Evolutionary conservation across 2,797 vertebrate genomes (phyloP).

Genomic region (Sciurus carolinensis): DNA sequence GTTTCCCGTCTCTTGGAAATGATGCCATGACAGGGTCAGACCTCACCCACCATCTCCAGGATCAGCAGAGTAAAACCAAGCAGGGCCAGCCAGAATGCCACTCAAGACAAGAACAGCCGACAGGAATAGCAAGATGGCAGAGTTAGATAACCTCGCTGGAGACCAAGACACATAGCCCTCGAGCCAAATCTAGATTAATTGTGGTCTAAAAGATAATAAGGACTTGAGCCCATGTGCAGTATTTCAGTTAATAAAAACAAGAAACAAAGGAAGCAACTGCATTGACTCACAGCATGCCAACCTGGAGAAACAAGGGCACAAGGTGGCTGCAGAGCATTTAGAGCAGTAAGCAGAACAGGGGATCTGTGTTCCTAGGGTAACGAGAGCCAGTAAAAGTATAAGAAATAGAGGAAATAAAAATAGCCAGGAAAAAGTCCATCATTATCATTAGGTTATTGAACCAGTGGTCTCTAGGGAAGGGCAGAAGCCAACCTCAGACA

Average conservation of each 20-base stretch:
- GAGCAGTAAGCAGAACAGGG: not conserved
- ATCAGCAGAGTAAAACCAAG: constrained; percentile 28
- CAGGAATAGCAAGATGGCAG: not conserved
- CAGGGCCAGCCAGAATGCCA: not conserved
- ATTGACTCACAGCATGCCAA: not conserved
- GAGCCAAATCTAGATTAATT: not conserved
- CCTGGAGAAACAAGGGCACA: not conserved
- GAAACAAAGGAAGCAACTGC: constrained; percentile 5
- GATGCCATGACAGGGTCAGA: not conserved
- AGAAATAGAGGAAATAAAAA: constrained; percentile 68
- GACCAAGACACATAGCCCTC: constrained; percentile 30
- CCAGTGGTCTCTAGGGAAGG: not conserved
- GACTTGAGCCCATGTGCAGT: constrained; percentile 27
- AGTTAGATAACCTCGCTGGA: not conserved
- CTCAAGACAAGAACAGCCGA: not conserved
- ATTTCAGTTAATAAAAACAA: constrained; percentile 61
- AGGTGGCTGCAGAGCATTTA: not conserved
- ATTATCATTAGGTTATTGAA: constrained; percentile 25
- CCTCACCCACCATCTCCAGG: not conserved
- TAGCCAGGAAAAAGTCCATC: constrained; percentile 11
- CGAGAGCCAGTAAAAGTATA: constrained; percentile 19
- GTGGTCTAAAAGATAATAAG: not conserved
- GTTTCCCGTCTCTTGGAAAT: constrained; percentile 5
- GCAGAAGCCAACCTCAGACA: not conserved
- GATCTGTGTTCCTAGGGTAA: not conserved